phyloP scores from a whole-genome alignment of 1,140 invertebrate species.

The Lordiphosa clarofinis region DNA sequence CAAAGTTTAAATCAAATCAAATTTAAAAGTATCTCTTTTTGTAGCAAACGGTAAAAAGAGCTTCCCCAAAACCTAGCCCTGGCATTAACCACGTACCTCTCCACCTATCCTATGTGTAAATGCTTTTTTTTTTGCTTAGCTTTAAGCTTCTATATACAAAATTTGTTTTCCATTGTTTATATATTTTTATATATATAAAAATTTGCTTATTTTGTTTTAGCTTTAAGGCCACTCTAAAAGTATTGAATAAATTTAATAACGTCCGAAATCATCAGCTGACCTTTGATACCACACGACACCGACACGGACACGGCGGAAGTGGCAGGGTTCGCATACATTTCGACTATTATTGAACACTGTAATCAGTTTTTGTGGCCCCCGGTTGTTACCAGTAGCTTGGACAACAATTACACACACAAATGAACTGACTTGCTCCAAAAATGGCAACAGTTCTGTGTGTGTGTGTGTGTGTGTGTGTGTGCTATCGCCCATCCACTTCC shows the following conservation, averaged over 20 bases:
- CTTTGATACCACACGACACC: background rate
- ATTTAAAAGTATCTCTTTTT: no score
- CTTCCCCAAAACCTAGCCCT: background rate
- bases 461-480: background rate
- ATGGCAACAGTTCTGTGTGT: background rate
- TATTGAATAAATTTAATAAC: constrained; percentile 70
- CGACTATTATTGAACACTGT: constrained; percentile 43
- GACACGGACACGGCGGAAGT: background rate
- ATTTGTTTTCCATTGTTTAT: constrained; percentile 31
- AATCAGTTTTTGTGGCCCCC: constrained; percentile 53
- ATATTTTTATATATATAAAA: constrained; percentile 13
- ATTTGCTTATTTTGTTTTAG: constrained; percentile 37
- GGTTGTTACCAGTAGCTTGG: constrained; percentile 11
- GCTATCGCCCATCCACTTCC: constrained; percentile 20
- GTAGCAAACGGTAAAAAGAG: no score
- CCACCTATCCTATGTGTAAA: constrained; percentile 29
- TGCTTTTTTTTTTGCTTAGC: constrained; percentile 26
- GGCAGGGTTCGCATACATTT: constrained; percentile 9
- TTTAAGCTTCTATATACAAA: constrained; percentile 6
- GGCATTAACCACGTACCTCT: background rate
- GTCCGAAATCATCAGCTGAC: constrained; percentile 28
- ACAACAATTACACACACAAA: constrained; percentile 59
- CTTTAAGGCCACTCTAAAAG: constrained; percentile 56
- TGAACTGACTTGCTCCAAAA: constrained; percentile 12
- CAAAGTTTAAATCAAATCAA: no score